A percentile compares a stretch with the other conserved stretches of the same genome.
phyloP scores from a whole-genome alignment of 2,888 invertebrate genomes.

The Aproaerema taeniolella region DNA sequence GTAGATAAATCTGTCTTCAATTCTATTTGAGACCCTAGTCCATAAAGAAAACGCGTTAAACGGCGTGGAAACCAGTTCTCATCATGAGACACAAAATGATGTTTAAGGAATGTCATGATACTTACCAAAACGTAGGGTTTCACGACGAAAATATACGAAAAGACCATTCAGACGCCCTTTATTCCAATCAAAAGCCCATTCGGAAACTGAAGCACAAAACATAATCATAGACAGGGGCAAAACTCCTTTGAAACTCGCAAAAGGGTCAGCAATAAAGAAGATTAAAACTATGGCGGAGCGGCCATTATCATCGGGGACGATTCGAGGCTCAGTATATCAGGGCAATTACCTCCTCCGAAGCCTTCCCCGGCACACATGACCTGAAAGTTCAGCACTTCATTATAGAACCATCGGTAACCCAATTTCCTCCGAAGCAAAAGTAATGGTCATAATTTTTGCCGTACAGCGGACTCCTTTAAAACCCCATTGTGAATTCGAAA shows the following conservation, averaged over 20 bases:
- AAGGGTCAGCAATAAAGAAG: constrained; percentile 67
- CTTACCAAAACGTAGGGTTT: too few species aligned
- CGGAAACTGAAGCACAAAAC: constrained; percentile 17
- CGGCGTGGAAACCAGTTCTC: too few species aligned
- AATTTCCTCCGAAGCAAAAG: constrained; percentile 37
- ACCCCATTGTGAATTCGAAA: constrained; percentile 55
- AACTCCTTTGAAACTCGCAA: constrained; percentile 39
- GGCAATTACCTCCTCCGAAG: constrained; percentile 40
- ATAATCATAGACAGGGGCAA: constrained; percentile 36
- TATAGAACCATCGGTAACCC: constrained; percentile 53
- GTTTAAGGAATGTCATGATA: too few species aligned
- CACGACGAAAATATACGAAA: not conserved
- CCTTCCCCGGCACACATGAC: constrained; percentile 51
- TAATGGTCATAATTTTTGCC: constrained; percentile 48
- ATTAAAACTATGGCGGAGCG: constrained; percentile 60
- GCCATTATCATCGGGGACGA: constrained; percentile 47
- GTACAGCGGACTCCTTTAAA: constrained; percentile 31
- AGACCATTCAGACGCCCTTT: constrained; percentile 9
- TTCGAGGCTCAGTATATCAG: constrained; percentile 25
- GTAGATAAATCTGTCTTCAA: too few species aligned
- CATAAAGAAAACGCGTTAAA: too few species aligned
- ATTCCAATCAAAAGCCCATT: constrained; percentile 11
- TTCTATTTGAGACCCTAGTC: too few species aligned
- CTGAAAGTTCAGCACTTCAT: constrained; percentile 70
- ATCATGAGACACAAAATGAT: too few species aligned